Percentiles rank a stretch among this genome's conserved stretches.
These are phyloP conservation scores for Conus betulinus DNA, from an alignment of 1,140 invertebrate genomes.

Conservation along the genomic window DNA sequence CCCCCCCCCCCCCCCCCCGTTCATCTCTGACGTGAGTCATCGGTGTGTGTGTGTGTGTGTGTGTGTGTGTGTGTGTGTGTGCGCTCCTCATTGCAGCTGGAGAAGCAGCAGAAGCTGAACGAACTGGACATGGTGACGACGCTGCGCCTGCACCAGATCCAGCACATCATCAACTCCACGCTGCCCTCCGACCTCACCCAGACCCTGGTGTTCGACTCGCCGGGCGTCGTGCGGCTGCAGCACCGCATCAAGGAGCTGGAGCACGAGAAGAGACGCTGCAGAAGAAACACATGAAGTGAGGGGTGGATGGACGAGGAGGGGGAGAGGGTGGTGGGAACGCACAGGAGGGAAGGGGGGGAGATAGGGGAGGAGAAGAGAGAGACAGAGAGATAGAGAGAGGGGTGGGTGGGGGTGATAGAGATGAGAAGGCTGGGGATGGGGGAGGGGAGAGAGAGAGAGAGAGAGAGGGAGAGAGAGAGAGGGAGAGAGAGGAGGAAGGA, in stretches of 20 bases:
- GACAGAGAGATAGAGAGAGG: too few relatives aligned
- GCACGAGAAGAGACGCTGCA: constrained; percentile 80
- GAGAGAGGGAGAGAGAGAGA: background rate
- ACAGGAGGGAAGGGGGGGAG: too few relatives aligned
- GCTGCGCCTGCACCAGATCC: constrained; percentile 82
- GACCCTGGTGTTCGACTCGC: constrained; percentile 81
- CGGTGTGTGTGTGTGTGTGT: too few relatives aligned
- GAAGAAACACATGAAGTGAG: constrained; percentile 80
- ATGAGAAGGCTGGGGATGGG: too few relatives aligned
- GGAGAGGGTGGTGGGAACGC: background rate
- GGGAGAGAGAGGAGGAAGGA: background rate
- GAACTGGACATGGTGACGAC: constrained; percentile 81
- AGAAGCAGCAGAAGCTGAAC: constrained; percentile 84
- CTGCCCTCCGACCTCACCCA: constrained; percentile 78
- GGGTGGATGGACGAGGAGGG: constrained; percentile 23
- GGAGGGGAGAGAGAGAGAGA: background rate
- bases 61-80: too few relatives aligned
- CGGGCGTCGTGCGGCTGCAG: constrained; percentile 78
- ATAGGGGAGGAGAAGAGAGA: too few relatives aligned
- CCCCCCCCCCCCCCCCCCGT: too few relatives aligned
- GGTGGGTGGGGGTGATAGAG: too few relatives aligned
- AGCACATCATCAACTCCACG: constrained; percentile 78
- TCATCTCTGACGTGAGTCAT: too few relatives aligned
- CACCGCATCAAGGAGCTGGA: constrained; percentile 81
- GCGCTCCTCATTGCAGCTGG: constrained; percentile 74